Conservation (phyloP, 2,888 invertebrate species). For the Metalampra italica region DNA sequence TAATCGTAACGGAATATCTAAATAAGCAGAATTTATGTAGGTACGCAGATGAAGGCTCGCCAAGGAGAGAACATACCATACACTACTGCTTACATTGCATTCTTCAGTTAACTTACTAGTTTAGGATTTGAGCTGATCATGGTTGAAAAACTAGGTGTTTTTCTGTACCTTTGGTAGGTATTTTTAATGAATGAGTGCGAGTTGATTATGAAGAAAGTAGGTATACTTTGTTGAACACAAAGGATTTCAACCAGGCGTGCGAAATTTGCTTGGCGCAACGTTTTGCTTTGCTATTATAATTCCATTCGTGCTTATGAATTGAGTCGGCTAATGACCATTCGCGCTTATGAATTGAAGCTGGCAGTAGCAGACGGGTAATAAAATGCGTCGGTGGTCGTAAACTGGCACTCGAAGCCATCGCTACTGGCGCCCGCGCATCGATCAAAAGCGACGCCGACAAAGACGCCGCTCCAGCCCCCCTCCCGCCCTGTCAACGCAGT, state of each 20-base stretch:
- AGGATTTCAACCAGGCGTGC: slow-evolving; percentile 28
- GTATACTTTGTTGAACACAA: slow-evolving; percentile 10
- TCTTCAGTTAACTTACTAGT: no score
- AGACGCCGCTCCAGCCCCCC: slow-evolving; percentile 49
- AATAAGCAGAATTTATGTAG: no score
- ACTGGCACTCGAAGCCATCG: slow-evolving; percentile 62
- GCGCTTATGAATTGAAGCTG: slow-evolving; percentile 58
- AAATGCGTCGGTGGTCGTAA: slow-evolving; percentile 68
- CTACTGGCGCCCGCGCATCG: slow-evolving; percentile 66
- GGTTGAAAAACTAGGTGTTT: no score
- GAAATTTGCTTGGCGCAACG: slow-evolving; percentile 32
- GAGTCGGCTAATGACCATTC: slow-evolving; percentile 45
- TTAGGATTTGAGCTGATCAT: no score
- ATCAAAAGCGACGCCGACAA: slow-evolving; percentile 68
- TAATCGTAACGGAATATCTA: no score
- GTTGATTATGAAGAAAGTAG: no score
- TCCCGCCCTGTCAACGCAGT: slow-evolving; percentile 69
- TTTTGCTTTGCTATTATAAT: slow-evolving; percentile 28
- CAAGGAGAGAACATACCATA: no score
- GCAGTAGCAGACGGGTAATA: slow-evolving; percentile 61
- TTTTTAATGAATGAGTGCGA: no score
- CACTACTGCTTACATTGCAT: no score
- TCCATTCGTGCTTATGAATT: no score
- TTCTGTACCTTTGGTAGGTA: no score
- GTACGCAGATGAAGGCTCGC: no score